Base-by-base conservation (phyloP, 2,888 invertebrate species). In the Anagyrus pseudococci region DNA sequence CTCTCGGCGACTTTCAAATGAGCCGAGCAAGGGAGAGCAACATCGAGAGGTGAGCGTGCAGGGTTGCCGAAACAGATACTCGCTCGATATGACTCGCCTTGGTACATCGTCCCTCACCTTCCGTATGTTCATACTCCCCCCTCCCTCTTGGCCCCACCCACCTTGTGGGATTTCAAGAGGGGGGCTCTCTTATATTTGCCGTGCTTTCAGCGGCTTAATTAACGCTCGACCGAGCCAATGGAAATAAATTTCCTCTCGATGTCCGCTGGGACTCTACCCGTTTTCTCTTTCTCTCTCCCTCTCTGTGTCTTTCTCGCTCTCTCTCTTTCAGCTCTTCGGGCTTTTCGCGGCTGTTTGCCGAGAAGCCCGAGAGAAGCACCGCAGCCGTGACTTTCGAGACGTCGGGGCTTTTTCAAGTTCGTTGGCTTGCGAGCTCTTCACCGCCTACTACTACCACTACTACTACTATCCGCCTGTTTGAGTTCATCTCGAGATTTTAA, bases 201-300 rank as follows among this genome's bases (percentile, higher is more conserved):
- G 41, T 58, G 67, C 65, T 66, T 66, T 67, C 66, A 66, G 56
- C n/a, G 50, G 56, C 58, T 66, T 67, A 66, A 67, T 67, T 62
- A 66, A 62, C 56, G 66, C 59, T 62, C 59, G 52, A 53, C 52
- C 53, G 59, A 59, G 59, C 48, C 59, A 48, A 66, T 62, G 62
- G 47, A 62, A 65, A 65, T 65, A 62, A 58, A 65, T 62, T 60
- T 59, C 37, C 20, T 10, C 47, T 13, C 57, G 44, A 43, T 53
- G 57, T 33, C 47, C 65, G 26, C 25, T 46, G 57, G 64, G 49
- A 52, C 15, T 50, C 26, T 13, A 17, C 17, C 25, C 25, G 37
- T 46, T 15, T n/a, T 25, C 52, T 23, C 17, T 40, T 44, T 20
- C 49, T 46, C n/a, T 43, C 15, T 41, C 49, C 33, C 29, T 54